Evolutionary conservation across 2,113 vertebrate species (phyloP).

Genomic region (Pseudorasbora parva): DNA sequence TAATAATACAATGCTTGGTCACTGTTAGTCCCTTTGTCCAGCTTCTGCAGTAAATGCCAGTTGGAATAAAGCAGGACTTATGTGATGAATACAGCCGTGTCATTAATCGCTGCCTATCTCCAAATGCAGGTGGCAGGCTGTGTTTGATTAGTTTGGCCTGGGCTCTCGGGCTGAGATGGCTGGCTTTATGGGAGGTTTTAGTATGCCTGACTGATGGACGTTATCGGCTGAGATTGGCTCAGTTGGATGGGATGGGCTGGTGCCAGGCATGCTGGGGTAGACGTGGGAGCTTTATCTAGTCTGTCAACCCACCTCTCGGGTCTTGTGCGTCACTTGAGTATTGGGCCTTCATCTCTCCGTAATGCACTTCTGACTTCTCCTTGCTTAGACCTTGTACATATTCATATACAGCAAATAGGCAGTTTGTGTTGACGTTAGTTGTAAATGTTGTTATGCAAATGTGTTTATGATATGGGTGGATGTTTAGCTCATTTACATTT

Average conservation of each 20-base stretch:
- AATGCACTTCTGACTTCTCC: neutral
- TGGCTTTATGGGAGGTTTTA: slow-evolving; percentile 75
- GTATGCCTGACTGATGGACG: slow-evolving; percentile 66
- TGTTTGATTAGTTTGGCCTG: slow-evolving; percentile 66
- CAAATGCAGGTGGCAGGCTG: slow-evolving; percentile 70
- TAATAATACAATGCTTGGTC: neutral
- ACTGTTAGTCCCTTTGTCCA: neutral
- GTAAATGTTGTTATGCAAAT: neutral
- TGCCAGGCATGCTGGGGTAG: slow-evolving; percentile 41
- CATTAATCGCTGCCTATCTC: slow-evolving; percentile 72
- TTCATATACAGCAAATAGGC: neutral
- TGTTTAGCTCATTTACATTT: neutral
- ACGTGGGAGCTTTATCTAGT: slow-evolving; percentile 50
- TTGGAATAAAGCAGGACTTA: slow-evolving; percentile 8
- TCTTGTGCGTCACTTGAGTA: slow-evolving; percentile 53
- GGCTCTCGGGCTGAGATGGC: slow-evolving; percentile 58
- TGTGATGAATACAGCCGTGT: slow-evolving; percentile 31
- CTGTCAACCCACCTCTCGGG: slow-evolving; percentile 56
- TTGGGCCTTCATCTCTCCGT: slow-evolving; percentile 11
- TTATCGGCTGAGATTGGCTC: slow-evolving; percentile 65
- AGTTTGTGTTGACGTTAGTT: neutral
- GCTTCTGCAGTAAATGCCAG: neutral
- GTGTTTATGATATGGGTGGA: neutral
- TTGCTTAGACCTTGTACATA: slow-evolving; percentile 14
- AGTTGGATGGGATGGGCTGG: slow-evolving; percentile 38